phyloP scores from a whole-genome alignment of 2,113 vertebrate species.

The Pyxicephalus adspersus region DNA sequence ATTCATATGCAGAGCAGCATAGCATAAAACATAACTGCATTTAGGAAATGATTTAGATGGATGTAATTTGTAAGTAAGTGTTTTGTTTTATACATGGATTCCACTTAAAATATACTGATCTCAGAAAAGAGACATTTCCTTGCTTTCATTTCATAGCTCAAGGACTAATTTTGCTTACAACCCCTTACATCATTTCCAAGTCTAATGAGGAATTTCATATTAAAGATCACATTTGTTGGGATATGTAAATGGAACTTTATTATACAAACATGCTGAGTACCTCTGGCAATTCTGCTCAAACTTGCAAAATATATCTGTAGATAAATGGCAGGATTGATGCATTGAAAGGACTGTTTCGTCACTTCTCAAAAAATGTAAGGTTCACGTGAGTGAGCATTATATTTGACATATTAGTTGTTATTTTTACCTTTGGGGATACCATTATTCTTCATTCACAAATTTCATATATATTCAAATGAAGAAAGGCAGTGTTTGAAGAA shows the following conservation, averaged over 20 bases:
- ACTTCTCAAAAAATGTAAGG: background rate
- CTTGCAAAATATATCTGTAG: conserved; percentile 17
- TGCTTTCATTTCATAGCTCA: conserved; percentile 14
- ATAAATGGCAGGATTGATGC: background rate
- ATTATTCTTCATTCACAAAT: too few relatives aligned
- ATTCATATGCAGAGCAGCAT: too few relatives aligned
- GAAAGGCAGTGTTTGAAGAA: too few relatives aligned
- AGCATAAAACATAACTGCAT: too few relatives aligned
- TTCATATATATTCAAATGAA: too few relatives aligned
- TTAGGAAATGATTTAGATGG: too few relatives aligned
- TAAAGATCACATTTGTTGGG: conserved; percentile 27
- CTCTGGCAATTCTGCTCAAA: background rate
- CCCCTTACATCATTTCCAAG: conserved; percentile 10
- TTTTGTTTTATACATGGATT: too few relatives aligned
- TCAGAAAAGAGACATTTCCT: background rate
- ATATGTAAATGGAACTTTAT: conserved; percentile 41
- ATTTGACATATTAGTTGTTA: too few relatives aligned
- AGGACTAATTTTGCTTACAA: conserved; percentile 19
- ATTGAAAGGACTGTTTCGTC: background rate
- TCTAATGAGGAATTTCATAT: conserved; percentile 32
- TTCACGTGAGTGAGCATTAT: too few relatives aligned
- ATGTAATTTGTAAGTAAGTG: too few relatives aligned
- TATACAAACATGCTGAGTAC: conserved; percentile 28
- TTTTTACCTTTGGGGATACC: too few relatives aligned
- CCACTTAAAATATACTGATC: background rate